Base-by-base conservation (phyloP, 1,140 invertebrate genomes). In the Callitettix versicolor region DNA sequence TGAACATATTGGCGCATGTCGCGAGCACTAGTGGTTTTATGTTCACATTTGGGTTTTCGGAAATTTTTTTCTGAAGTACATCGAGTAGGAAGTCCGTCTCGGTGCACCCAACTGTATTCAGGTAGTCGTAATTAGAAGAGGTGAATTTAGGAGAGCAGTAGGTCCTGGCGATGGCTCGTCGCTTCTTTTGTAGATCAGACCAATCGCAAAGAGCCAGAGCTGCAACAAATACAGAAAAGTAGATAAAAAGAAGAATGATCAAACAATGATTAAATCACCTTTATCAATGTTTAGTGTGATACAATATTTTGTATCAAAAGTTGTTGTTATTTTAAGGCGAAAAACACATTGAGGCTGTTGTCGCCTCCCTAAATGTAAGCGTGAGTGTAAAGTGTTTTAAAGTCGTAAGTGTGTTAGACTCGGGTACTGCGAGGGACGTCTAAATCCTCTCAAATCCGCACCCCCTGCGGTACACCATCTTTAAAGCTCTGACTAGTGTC, bases 201-300 rank as follows among this genome's bases (percentile, higher is more conserved):
- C 87, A 91, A 63, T 91, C 83, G 66, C 86, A 89, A 20, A 92
- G 77, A 3, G 88, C 88, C 41, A 92, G 69, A 51, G 88, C 88
- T 91, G 75, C 53, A 76, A 73, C 68, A 71, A 71, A 71, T 5
- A 21, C n/a, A n/a, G n/a, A n/a, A n/a, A n/a, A n/a, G n/a, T n/a
- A n/a, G n/a, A n/a, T n/a, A n/a, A n/a, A n/a, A n/a, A n/a, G n/a
- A n/a, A n/a, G n/a, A n/a, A n/a, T n/a, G n/a, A n/a, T n/a, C n/a
- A n/a, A 43, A 5, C n/a, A 43, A 20, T 43, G 41, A 43, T 17
- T 41, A 41, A 11, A 41, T 5, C 20, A 41, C 3, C n/a, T 41
- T 41, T 41, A n/a, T n/a, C n/a, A n/a, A n/a, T n/a, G n/a, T n/a
- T n/a, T n/a, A n/a, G n/a, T n/a, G n/a, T n/a, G n/a, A n/a, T n/a